These are phyloP conservation scores for Trachemys scripta DNA, from an alignment of 2,113 vertebrate species.

Conservation along the genomic window DNA sequence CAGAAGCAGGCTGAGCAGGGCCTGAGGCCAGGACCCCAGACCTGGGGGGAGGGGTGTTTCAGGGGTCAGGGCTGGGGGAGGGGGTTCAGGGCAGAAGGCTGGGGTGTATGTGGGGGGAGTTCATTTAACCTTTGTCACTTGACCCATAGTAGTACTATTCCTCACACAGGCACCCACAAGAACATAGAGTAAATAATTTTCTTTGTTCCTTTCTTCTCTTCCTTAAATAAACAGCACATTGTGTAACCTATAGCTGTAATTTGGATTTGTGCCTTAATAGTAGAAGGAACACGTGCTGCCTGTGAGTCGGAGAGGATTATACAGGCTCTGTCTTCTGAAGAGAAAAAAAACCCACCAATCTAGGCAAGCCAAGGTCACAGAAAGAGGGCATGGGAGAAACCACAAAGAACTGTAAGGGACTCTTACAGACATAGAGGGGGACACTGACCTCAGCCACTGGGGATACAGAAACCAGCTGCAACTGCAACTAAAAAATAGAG, in stretches of 20 bases:
- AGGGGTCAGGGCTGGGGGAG: too few relatives aligned
- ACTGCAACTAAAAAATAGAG: background rate
- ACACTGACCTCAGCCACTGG: background rate
- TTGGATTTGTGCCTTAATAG: background rate
- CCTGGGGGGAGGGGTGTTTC: too few relatives aligned
- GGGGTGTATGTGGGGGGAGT: too few relatives aligned
- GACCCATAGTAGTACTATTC: background rate
- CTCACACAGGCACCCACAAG: background rate
- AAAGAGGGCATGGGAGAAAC: background rate
- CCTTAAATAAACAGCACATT: background rate
- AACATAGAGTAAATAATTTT: background rate
- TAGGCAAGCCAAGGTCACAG: background rate
- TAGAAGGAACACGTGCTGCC: background rate
- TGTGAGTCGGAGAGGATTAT: background rate
- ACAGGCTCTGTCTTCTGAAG: background rate
- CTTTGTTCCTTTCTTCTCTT: background rate
- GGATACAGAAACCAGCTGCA: background rate
- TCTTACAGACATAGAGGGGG: background rate
- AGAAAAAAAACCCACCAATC: background rate
- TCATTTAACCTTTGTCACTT: background rate
- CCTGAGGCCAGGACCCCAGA: too few relatives aligned
- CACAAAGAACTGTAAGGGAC: background rate
- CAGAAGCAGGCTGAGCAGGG: too few relatives aligned
- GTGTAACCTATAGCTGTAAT: background rate
- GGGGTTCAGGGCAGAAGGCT: too few relatives aligned